Percentiles rank a stretch among this genome's conserved stretches.
phyloP scores from a whole-genome alignment of 2,888 invertebrate species.

The Drosophila demipolita region DNA sequence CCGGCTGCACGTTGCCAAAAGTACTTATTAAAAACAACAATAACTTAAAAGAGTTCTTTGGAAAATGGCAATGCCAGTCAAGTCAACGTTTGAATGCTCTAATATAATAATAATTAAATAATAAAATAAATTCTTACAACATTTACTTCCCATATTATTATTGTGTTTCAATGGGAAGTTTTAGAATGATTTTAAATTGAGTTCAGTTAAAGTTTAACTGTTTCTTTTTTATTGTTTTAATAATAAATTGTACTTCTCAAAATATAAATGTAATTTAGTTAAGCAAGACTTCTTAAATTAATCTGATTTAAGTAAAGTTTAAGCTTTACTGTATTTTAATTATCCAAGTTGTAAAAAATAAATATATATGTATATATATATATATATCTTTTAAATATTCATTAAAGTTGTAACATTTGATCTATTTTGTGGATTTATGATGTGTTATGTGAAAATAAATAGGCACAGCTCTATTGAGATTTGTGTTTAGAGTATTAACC shows the following conservation, averaged over 20 bases:
- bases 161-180: not conserved
- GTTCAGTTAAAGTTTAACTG: not conserved
- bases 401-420: not conserved
- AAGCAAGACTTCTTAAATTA: not conserved
- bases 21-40: constrained; percentile 57
- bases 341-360: not conserved
- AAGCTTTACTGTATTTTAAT: not conserved
- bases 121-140: not conserved
- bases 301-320: not conserved
- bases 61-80: not conserved
- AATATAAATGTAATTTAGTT: not conserved
- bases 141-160: not conserved
- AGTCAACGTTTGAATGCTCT: constrained; percentile 18
- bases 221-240: not conserved
- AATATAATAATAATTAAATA: not conserved
- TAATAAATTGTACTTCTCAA: not conserved
- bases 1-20: constrained; percentile 17
- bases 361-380: not conserved
- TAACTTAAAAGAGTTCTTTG: constrained; percentile 38
- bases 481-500: constrained; percentile 41
- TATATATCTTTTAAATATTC: not conserved
- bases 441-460: not conserved
- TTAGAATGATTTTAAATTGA: not conserved
- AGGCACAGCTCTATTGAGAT: not conserved
- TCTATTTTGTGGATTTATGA: not conserved